A percentile compares a stretch with the other conserved stretches of the same genome.
Conservation (phyloP, 1,140 invertebrate genomes). For the Semibalanus balanoides region DNA sequence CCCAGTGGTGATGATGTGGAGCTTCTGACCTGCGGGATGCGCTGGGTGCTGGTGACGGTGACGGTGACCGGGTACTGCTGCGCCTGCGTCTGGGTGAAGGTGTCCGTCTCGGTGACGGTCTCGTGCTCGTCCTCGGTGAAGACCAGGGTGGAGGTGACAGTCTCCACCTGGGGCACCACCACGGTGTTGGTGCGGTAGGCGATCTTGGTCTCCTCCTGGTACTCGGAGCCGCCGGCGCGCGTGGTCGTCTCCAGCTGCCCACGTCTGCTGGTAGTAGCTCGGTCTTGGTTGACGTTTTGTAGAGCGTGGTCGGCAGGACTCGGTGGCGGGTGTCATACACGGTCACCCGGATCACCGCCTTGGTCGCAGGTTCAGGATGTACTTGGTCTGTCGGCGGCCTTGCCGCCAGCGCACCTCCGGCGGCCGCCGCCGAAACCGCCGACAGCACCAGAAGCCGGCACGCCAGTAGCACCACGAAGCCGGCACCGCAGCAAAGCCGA, state of each 20-base stretch:
- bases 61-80: constrained; percentile 4
- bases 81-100: neutral
- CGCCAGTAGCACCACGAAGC: too few relatives aligned
- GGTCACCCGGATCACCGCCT: neutral
- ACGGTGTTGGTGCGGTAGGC: constrained; percentile 5
- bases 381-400: neutral
- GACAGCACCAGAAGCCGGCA: constrained; percentile 19
- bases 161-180: neutral
- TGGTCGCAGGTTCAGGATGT: constrained; percentile 3
- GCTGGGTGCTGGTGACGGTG: neutral
- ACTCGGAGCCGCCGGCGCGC: constrained; percentile 8
- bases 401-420: constrained; percentile 10
- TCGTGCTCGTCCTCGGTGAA: constrained; percentile 6
- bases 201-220: constrained; percentile 4
- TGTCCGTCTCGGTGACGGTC: constrained; percentile 4
- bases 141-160: neutral
- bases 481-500: too few relatives aligned
- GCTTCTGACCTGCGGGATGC: neutral
- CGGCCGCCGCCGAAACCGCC: constrained; percentile 17
- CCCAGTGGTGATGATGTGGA: too few relatives aligned
- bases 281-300: constrained; percentile 17
- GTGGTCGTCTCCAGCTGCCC: constrained; percentile 22
- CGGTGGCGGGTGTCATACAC: too few relatives aligned
- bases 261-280: constrained; percentile 20
- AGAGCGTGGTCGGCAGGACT: too few relatives aligned